Base-by-base conservation (phyloP, 1,140 invertebrate genomes). In the Caenorhabditis briggsae region DNA sequence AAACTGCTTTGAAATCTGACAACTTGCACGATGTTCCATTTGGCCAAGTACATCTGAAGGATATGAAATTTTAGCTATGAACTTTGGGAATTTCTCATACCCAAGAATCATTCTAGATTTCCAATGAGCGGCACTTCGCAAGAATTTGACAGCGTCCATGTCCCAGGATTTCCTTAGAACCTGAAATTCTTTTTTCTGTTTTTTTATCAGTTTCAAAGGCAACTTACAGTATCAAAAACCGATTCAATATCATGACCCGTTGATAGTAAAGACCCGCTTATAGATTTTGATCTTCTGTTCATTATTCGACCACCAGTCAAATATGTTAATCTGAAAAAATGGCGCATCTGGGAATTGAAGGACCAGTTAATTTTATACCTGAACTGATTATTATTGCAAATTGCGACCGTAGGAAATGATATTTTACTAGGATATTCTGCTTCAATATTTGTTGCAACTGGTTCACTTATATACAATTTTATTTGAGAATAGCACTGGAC, bases 331-430 rank as follows among this genome's bases (percentile, higher is more conserved):
- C 90, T 89, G 84, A 82, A 87, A 78, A 85, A 3, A n/a, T 16
- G 16, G 11, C 25, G 11, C 1, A 5, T 33, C 16, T 78, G 14
- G 18, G 48, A 7, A 20, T 48, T 48, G 3, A 23, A 25, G 23
- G 64, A 56, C 25, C 5, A 18, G 9, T 50, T 41, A 41, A 41
- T 25, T 6, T 25, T 5, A 48, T 70, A 90, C 85, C 89, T 53
- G 78, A 92, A 91, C 61, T 92, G 91, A 90, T 92, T 92, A 84
- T 91, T 92, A 83, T 92, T 92, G 85, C 91, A 92, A 58, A 92
- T 89, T 9, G 91, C 91, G 23, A 92, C 90, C n/a, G 91, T 88
- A 43, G 91, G 91, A 84, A 92, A 92, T 46, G 89, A 20, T 23
- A 92, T 88, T 82, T 87, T 84, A 20, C 82, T 55, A n/a, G 91